A percentile compares a stretch with the other conserved stretches of the same genome.
Conservation (phyloP, 2,113 vertebrate genomes). For the Ardeotis arabs region DNA sequence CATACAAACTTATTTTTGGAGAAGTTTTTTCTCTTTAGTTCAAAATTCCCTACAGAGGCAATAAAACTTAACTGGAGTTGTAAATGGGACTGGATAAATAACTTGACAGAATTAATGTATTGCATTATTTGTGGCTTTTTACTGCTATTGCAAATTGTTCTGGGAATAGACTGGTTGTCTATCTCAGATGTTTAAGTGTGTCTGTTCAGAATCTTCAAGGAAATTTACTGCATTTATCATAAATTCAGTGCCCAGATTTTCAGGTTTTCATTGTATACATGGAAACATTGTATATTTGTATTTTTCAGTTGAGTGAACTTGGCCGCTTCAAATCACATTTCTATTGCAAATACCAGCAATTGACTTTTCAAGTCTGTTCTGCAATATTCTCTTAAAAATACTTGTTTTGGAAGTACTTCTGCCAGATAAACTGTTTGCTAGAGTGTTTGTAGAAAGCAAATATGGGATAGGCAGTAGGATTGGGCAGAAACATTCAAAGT, state of each 20-base stretch:
- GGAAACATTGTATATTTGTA: not conserved
- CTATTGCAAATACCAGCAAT: not conserved
- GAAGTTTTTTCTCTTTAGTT: not conserved
- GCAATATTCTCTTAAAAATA: not conserved
- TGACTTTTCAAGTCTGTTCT: not conserved
- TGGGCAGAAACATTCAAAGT: not conserved
- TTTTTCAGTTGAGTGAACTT: not conserved
- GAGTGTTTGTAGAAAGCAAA: not conserved
- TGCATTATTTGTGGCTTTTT: not conserved
- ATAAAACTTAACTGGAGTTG: not conserved
- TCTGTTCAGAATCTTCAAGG: not conserved
- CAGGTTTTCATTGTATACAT: not conserved
- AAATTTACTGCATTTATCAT: not conserved
- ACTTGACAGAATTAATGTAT: not conserved
- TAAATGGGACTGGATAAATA: slow-evolving; percentile 3
- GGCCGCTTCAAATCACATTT: not conserved
- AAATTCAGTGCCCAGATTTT: not conserved
- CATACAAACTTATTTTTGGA: not conserved
- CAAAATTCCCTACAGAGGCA: slow-evolving; percentile 21
- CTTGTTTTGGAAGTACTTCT: not conserved
- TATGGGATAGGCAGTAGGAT: not conserved
- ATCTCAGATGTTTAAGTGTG: not conserved
- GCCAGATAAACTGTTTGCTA: not conserved
- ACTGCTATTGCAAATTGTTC: not conserved
- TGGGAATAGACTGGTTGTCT: not conserved